Base-by-base conservation (phyloP, 2,797 vertebrate species). In the Lophotriccus pileatus region DNA sequence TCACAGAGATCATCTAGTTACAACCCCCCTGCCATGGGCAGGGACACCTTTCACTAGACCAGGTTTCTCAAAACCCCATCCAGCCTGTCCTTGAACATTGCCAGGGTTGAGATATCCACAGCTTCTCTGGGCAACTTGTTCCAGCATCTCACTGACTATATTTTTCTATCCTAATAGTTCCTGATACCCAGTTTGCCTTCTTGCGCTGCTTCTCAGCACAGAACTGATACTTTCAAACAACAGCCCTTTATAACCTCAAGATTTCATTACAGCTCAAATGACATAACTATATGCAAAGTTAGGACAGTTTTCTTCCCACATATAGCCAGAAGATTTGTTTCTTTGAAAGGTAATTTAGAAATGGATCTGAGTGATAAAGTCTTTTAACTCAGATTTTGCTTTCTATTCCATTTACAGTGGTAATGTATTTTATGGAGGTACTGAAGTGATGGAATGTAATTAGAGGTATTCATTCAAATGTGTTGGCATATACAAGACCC, bases 271-370 rank as follows among this genome's bases (percentile, higher is more conserved):
- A 76, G 58, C 27, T 73, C 39, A 55, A 41, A 69, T 56, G 17
- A 37, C 44, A 9, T 23, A 82, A 18, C 14, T 3, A 39, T 3
- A n/a, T 12, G 28, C 18, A 47, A 76, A 89, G 18, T 34, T 44
- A 60, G 43, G 47, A 15, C 5, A 41, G 43, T 58, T 84, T 25
- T 73, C 69, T 92, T 73, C 68, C 59, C 24, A 27, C 43, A n/a
- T 9, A 64, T 5, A 73, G 43, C 1, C 62, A 73, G 47, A 76
- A 32, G 34, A 72, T 34, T 70, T 72, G 21, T 70, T 88, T 46
- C 47, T 85, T 92, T 86, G 62, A 85, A 85, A 90, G 50, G 32
- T 75, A 84, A 69, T 88, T 79, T 50, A 60, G 59, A 93, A 91
- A 79, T 34, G 34, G 49, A 63, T 32, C 25, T 36, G n/a, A 64